Evolutionary conservation across 1,140 invertebrate species (phyloP), one percentile per base, ranked within the genome.

Genomic region (Probaryconus sp.): DNA sequence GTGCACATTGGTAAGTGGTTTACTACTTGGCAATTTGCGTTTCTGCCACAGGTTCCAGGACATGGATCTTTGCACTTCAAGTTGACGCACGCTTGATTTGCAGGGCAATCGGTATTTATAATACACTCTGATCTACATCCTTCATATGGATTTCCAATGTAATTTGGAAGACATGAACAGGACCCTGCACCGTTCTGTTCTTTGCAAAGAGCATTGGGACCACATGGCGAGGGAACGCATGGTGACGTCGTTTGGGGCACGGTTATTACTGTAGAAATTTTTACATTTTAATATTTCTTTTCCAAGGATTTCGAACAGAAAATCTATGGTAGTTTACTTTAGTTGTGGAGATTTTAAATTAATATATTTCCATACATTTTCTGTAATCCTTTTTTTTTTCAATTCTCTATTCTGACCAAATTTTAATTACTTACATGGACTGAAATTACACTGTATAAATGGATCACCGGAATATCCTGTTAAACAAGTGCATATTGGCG

Each of bases 81-180:
- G 58, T 86, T 87, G 0, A 89, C 77, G 63, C 90, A 91, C n/a
- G 89, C 87, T 51, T 84, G 82, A 61, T 86, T 85, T 0, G 83
- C 75, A 0, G 87, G 83, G 75, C 89, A 91, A 65, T 90, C 89
- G 0, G 87, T 84, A 72, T 90, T 89, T 5, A 85, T 56, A 2
- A 84, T 48, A 71, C 89, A 90, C 69, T 89, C 86, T 20, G 88
- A 88, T 78, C 90, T 81, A 80, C 92, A 93, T n/a, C 91, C 91
- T 83, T 92, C 90, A 64, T 93, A 93, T n/a, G 93, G 92, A 81
- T 93, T 91, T 31, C 93, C 93, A 73, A 92, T 88, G 78, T 92
- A 93, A 50, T 91, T 89, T 14, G 90, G 86, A 17, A 91, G 69
- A 78, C 93, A 94, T 11, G 83, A 87, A 79, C 93, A 94, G 13